Percentiles rank a stretch among this genome's conserved stretches.
phyloP scores from a whole-genome alignment of 2,113 vertebrate genomes.

The Canis aureus region DNA sequence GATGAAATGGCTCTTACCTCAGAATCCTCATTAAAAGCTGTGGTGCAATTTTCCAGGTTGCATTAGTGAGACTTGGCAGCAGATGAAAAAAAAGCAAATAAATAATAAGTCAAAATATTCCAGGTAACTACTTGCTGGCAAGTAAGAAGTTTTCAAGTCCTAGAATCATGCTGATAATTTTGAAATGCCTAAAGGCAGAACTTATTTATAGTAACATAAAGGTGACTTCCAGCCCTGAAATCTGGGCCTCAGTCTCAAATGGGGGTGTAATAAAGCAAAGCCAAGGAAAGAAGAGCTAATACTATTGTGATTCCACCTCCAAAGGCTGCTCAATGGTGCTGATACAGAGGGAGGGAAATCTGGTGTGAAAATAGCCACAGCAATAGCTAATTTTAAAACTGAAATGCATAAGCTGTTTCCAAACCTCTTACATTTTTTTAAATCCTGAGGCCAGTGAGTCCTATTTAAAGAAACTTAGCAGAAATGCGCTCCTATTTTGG shows the following conservation, averaged over 20 bases:
- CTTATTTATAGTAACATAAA: slow-evolving; percentile 78
- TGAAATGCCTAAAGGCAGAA: slow-evolving; percentile 71
- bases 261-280: background rate
- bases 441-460: slow-evolving; percentile 76
- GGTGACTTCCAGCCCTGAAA: slow-evolving; percentile 72
- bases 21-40: slow-evolving; percentile 80
- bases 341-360: slow-evolving; percentile 35
- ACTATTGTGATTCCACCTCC: slow-evolving; percentile 25
- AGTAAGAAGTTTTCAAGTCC: slow-evolving; percentile 69
- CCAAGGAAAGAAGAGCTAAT: background rate
- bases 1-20: slow-evolving; percentile 79
- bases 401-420: slow-evolving; percentile 79
- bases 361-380: slow-evolving; percentile 73
- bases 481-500: slow-evolving; percentile 73
- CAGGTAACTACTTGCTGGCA: slow-evolving; percentile 73
- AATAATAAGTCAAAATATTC: slow-evolving; percentile 78
- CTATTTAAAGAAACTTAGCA: slow-evolving; percentile 80
- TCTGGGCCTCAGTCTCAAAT: slow-evolving; percentile 27
- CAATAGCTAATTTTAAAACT: slow-evolving; percentile 80
- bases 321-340: background rate
- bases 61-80: slow-evolving; percentile 76
- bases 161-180: slow-evolving; percentile 59
- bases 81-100: slow-evolving; percentile 75
- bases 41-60: slow-evolving; percentile 81
- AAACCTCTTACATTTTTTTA: slow-evolving; percentile 76